Evolutionary conservation across 2,888 invertebrate species (phyloP).

Genomic region (Acanthococcus lagerstroemiae): DNA sequence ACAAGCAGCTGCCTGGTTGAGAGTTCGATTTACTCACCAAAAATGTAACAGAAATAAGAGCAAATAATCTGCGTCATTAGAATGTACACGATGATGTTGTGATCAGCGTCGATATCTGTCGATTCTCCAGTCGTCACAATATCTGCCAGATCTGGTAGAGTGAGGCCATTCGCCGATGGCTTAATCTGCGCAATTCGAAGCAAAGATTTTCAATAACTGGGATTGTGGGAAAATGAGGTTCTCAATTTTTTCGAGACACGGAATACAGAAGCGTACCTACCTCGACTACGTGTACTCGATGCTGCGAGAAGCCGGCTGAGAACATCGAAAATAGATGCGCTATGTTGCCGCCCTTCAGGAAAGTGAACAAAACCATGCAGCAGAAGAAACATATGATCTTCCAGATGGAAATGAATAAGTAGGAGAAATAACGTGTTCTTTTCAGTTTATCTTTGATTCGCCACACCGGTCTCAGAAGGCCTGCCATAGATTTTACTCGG

Average conservation of each 20-base stretch:
- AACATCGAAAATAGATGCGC: slow-evolving; percentile 67
- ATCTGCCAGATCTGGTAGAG: slow-evolving; percentile 62
- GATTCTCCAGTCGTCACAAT: slow-evolving; percentile 66
- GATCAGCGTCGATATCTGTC: slow-evolving; percentile 57
- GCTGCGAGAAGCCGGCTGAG: slow-evolving; percentile 62
- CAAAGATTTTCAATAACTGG: not conserved
- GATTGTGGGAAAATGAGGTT: not conserved
- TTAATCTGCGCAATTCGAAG: slow-evolving; percentile 47
- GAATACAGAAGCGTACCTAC: slow-evolving; percentile 40
- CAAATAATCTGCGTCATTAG: slow-evolving; percentile 69
- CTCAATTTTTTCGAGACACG: not conserved
- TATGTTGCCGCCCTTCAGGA: slow-evolving; percentile 65
- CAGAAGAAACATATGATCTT: slow-evolving; percentile 74
- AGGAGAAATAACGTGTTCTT: slow-evolving; percentile 74
- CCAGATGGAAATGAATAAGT: slow-evolving; percentile 84
- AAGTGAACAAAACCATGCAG: slow-evolving; percentile 59
- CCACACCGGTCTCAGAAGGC: slow-evolving; percentile 61
- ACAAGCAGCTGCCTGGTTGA: too few relatives aligned
- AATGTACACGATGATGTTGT: slow-evolving; percentile 65
- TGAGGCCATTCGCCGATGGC: slow-evolving; percentile 48
- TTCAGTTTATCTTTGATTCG: slow-evolving; percentile 69
- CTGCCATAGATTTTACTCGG: too few relatives aligned
- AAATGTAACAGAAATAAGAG: slow-evolving; percentile 80
- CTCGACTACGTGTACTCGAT: slow-evolving; percentile 68
- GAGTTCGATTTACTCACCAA: slow-evolving; percentile 54